Evolutionary conservation across 2,113 vertebrate species (phyloP).

Genomic region (Arvicanthis niloticus): DNA sequence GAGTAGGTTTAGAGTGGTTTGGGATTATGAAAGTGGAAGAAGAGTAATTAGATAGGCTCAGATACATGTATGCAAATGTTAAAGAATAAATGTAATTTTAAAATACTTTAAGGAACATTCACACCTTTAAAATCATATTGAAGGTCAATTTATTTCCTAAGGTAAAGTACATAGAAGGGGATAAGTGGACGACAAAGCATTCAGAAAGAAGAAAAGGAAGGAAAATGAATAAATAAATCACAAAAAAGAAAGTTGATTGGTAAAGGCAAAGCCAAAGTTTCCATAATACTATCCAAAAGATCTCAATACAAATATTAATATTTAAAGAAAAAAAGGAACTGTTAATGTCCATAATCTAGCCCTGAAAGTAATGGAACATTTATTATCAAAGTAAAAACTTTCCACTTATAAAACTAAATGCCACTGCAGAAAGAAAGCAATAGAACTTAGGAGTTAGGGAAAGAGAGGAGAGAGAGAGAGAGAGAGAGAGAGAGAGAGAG

Average conservation of each 20-base stretch:
- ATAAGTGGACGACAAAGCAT: neutral
- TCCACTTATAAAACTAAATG: constrained; percentile 49
- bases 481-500: too few species aligned
- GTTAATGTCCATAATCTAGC: constrained; percentile 2
- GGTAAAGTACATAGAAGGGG: neutral
- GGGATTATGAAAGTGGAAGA: too few species aligned
- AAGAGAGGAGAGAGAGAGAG: constrained; percentile 28
- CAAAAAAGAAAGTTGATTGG: neutral
- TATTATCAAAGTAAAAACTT: constrained; percentile 59
- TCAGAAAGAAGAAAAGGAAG: neutral
- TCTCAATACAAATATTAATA: neutral
- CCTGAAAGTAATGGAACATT: constrained; percentile 36
- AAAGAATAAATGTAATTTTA: neutral
- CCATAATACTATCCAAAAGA: neutral
- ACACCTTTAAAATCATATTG: neutral
- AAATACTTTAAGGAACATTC: neutral
- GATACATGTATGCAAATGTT: neutral
- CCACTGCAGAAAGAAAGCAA: constrained; percentile 51
- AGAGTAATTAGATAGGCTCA: neutral
- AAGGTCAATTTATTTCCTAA: neutral
- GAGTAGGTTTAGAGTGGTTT: neutral
- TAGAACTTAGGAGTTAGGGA: constrained; percentile 6
- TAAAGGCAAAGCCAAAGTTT: neutral
- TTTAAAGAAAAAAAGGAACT: constrained; percentile 19
- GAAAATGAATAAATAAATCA: neutral